phyloP scores from a whole-genome alignment of 2,797 vertebrate species.

The Cuculus canorus region DNA sequence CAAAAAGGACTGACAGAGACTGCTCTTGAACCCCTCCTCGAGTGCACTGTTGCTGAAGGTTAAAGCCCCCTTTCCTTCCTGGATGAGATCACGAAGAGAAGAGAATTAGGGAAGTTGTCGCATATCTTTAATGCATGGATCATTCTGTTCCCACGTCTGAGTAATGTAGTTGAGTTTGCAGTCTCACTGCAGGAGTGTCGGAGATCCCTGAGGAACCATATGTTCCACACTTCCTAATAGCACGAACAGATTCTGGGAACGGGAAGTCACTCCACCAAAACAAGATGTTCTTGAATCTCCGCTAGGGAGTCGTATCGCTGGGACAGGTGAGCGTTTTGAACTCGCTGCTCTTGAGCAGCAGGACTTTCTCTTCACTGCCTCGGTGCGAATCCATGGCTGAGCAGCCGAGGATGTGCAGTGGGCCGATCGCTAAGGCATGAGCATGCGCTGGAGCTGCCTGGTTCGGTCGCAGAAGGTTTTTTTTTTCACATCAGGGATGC shows the following conservation, averaged over 20 bases:
- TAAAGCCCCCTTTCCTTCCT: background rate
- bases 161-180: background rate
- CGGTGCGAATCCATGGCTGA: background rate
- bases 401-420: background rate
- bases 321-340: background rate
- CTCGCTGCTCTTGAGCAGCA: background rate
- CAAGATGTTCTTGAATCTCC: fast-evolving
- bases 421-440: background rate
- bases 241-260: background rate
- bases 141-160: background rate
- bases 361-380: background rate
- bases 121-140: fast-evolving
- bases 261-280: background rate
- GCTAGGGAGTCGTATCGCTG: fast-evolving
- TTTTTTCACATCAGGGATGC: slow-evolving; percentile 54
- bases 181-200: background rate
- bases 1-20: background rate
- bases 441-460: background rate
- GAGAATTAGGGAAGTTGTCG: background rate
- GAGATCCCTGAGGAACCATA: background rate
- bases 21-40: background rate
- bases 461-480: background rate
- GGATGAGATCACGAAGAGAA: background rate
- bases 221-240: background rate
- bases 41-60: background rate